Percentiles rank a stretch among this genome's conserved stretches.
phyloP scores from a whole-genome alignment of 1,140 invertebrate species.

The Ganaspis sp. region DNA sequence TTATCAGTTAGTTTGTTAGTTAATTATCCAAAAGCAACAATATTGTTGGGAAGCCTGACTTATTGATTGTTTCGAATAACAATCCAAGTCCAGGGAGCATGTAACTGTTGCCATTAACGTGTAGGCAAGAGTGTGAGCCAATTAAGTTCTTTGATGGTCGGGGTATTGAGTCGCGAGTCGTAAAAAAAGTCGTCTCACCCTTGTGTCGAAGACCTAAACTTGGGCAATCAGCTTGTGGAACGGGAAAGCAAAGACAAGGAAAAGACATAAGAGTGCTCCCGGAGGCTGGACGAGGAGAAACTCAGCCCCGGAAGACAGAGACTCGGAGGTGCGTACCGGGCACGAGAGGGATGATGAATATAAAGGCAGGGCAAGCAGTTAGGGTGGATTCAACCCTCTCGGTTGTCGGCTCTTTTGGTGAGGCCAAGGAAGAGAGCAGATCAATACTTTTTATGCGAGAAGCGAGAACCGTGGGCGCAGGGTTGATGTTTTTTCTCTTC shows the following conservation, averaged over 20 bases:
- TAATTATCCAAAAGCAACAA: too few species aligned
- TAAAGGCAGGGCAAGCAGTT: slow-evolving; percentile 64
- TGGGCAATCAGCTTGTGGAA: neutral
- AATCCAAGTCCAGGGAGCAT: too few species aligned
- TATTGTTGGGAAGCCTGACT: too few species aligned
- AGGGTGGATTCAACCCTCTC: slow-evolving; percentile 74
- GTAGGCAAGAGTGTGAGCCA: neutral
- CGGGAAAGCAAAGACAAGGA: neutral
- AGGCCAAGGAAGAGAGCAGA: slow-evolving; percentile 63
- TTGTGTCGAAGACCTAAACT: neutral
- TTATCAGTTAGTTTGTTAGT: too few species aligned
- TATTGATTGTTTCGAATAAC: too few species aligned
- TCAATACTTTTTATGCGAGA: slow-evolving; percentile 75
- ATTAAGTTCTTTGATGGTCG: slow-evolving; percentile 1
- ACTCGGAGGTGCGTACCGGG: slow-evolving; percentile 8
- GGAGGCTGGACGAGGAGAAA: slow-evolving; percentile 22
- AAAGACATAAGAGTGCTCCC: neutral
- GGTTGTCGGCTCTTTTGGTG: slow-evolving; percentile 59
- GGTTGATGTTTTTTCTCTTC: slow-evolving; percentile 22
- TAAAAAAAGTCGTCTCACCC: neutral
- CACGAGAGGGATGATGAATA: slow-evolving; percentile 60
- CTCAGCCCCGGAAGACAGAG: neutral
- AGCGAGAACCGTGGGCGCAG: slow-evolving; percentile 37
- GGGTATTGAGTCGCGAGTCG: neutral
- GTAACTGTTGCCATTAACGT: neutral